Percentiles rank a stretch among this genome's conserved stretches.
phyloP scores from a whole-genome alignment of 2,797 vertebrate species.

The Sebastiscus tertius region DNA sequence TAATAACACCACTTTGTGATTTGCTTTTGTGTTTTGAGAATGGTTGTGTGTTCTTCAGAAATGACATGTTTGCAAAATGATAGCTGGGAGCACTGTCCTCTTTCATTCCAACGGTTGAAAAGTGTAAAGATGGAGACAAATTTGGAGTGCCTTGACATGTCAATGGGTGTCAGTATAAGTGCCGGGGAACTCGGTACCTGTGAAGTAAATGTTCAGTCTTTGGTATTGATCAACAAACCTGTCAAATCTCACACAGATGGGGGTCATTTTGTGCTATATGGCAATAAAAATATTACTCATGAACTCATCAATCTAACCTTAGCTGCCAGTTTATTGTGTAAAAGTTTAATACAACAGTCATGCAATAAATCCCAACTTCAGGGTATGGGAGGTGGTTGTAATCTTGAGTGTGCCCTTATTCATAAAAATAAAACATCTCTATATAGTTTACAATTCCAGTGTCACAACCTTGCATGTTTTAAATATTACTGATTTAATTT shows the following conservation, averaged over 20 bases:
- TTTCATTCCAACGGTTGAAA: background rate
- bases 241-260: background rate
- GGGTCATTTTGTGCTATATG: background rate
- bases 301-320: background rate
- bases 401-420: background rate
- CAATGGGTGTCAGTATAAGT: slow-evolving; percentile 7
- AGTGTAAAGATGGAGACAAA: background rate
- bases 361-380: background rate
- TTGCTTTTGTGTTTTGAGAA: background rate
- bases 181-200: background rate
- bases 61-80: background rate
- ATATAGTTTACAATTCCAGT: background rate
- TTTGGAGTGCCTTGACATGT: background rate
- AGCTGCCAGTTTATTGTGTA: background rate
- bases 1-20: background rate
- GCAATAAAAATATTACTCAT: background rate
- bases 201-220: background rate
- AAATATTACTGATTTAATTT: background rate
- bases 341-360: background rate
- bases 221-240: slow-evolving; percentile 1
- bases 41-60: background rate
- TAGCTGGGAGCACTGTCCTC: background rate
- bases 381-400: background rate
- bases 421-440: background rate
- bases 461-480: background rate